These are phyloP conservation scores for Phalangium opilio DNA, from an alignment of 2,888 invertebrate genomes.

Conservation along the genomic window DNA sequence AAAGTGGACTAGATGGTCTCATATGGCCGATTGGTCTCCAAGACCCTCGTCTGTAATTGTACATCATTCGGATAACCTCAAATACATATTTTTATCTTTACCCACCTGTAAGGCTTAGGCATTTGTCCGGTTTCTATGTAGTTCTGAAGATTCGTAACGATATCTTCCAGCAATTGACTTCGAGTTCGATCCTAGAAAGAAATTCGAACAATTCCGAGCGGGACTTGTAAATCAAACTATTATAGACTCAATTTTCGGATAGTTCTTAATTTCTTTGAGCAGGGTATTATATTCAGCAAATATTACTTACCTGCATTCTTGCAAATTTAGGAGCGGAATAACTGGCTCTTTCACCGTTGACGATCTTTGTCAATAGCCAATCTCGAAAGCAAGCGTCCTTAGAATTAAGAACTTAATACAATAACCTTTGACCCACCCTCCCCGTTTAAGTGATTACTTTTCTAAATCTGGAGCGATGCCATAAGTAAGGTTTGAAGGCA, in stretches of 20 bases:
- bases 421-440: too few species aligned
- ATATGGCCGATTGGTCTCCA: constrained; percentile 91
- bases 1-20: constrained; percentile 77
- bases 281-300: too few species aligned
- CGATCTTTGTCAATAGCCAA: constrained; percentile 83
- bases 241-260: too few species aligned
- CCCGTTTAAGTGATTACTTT: constrained; percentile 34
- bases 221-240: too few species aligned
- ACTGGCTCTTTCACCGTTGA: constrained; percentile 81
- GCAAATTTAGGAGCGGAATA: constrained; percentile 91
- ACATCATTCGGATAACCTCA: too few species aligned
- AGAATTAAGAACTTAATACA: not conserved
- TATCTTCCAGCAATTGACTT: constrained; percentile 84
- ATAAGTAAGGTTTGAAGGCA: constrained; percentile 85
- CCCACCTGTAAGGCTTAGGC: constrained; percentile 78
- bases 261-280: too few species aligned
- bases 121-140: constrained; percentile 91
- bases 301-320: constrained; percentile 45
- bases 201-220: too few species aligned
- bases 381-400: constrained; percentile 80
- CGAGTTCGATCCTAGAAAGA: constrained; percentile 70
- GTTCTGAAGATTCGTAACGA: constrained; percentile 81
- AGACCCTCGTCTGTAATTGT: constrained; percentile 59
- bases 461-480: constrained; percentile 87
- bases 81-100: constrained; percentile 28